phyloP scores from a whole-genome alignment of 2,113 vertebrate species.

The Nycticebus coucang region DNA sequence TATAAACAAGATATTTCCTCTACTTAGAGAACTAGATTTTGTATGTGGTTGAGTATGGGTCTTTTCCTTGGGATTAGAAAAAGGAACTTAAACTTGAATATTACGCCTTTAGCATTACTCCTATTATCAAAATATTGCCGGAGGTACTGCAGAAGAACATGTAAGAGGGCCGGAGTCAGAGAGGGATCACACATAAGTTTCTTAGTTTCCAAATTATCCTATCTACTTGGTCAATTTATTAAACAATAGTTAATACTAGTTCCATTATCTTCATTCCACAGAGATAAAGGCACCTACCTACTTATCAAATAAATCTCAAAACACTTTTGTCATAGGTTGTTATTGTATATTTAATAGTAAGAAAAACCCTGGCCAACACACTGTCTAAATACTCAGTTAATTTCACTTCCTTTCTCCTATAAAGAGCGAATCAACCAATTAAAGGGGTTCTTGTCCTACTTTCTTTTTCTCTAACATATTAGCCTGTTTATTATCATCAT shows the following conservation, averaged over 20 bases:
- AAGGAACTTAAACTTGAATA: not conserved
- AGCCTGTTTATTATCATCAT: not conserved
- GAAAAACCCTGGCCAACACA: rapidly evolving
- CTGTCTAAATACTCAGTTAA: not conserved
- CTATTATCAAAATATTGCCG: not conserved
- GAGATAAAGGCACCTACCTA: not conserved
- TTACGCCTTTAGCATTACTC: not conserved
- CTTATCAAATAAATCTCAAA: not conserved
- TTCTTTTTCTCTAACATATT: not conserved
- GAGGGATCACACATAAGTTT: not conserved
- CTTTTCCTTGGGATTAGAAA: not conserved
- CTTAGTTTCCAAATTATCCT: not conserved
- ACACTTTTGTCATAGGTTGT: not conserved
- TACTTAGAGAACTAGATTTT: not conserved
- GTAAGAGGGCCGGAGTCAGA: not conserved
- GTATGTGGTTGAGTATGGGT: not conserved
- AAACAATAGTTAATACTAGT: not conserved
- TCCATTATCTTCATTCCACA: not conserved
- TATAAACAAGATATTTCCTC: not conserved
- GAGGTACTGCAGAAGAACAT: not conserved
- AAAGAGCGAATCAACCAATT: not conserved
- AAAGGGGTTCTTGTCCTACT: not conserved
- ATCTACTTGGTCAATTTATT: not conserved
- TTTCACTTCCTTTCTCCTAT: not conserved
- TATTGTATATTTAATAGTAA: not conserved